A percentile compares a stretch with the other conserved stretches of the same genome.
Conservation (phyloP, 2,888 invertebrate genomes). For the Lobophora halterata region DNA sequence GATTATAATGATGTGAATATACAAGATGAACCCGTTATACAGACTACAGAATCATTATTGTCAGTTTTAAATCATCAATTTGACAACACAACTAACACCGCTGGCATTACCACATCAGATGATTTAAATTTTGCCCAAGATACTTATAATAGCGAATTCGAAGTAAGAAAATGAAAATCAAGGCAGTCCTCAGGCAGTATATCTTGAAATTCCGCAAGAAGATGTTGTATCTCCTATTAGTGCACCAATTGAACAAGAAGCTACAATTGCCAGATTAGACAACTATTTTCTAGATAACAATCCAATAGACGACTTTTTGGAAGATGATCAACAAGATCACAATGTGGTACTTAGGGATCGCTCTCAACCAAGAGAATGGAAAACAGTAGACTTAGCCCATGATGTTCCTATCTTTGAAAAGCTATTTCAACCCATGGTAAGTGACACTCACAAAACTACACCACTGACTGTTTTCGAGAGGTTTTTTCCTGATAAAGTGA, state of each 20-base stretch:
- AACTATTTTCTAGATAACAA: slow-evolving; percentile 4
- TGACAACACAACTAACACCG: slow-evolving; percentile 1
- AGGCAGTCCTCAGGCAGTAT: slow-evolving; percentile 5
- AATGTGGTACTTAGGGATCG: slow-evolving; percentile 12
- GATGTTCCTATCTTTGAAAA: slow-evolving; percentile 26
- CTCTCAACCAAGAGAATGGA: slow-evolving; percentile 26
- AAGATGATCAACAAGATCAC: slow-evolving; percentile 2
- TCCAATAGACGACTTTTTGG: slow-evolving; percentile 7
- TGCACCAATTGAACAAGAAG: slow-evolving; percentile 5
- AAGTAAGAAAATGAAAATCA: slow-evolving; percentile 11
- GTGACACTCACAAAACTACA: slow-evolving; percentile 24
- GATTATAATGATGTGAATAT: slow-evolving; percentile 8
- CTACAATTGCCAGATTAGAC: slow-evolving; percentile 3
- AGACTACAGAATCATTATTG: slow-evolving; percentile 7
- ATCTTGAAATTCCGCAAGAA: slow-evolving; percentile 11
- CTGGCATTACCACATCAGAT: slow-evolving; percentile 7
- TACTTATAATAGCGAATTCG: slow-evolving; percentile 17
- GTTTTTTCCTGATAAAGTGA: slow-evolving; percentile 33
- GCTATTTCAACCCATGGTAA: slow-evolving; percentile 25
- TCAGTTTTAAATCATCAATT: slow-evolving; percentile 3
- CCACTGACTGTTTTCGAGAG: slow-evolving; percentile 29
- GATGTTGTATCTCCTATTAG: slow-evolving; percentile 6
- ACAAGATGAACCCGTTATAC: slow-evolving; percentile 9
- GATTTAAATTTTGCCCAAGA: slow-evolving; percentile 10
- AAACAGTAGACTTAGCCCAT: slow-evolving; percentile 22